Percentiles rank a stretch among this genome's conserved stretches.
Conservation (phyloP, 1,140 invertebrate species). For the Helicoverpa armigera region DNA sequence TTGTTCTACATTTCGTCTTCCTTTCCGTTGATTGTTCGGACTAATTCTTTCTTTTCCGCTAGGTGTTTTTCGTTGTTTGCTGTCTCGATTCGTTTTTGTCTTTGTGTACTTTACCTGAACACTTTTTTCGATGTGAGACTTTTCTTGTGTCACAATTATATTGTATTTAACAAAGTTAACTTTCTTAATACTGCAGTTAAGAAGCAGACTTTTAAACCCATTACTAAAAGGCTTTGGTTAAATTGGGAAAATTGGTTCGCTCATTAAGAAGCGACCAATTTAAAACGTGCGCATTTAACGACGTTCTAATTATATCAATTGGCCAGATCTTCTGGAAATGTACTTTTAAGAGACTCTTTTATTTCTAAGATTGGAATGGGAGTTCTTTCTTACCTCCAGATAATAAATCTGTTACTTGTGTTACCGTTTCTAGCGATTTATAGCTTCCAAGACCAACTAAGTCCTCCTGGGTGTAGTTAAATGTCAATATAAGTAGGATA, state of each 20-base stretch:
- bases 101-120: background rate
- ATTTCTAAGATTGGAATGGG: conserved; percentile 17
- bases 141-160: too few relatives aligned
- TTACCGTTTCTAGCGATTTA: conserved; percentile 29
- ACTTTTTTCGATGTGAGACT: too few relatives aligned
- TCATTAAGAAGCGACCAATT: conserved; percentile 23
- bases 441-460: conserved; percentile 8
- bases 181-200: too few relatives aligned
- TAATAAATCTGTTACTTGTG: conserved; percentile 32
- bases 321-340: background rate
- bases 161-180: too few relatives aligned
- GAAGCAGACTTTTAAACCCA: too few relatives aligned
- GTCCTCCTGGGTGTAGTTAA: conserved; percentile 28
- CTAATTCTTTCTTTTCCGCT: conserved; percentile 6
- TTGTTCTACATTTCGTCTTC: background rate
- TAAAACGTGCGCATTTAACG: conserved; percentile 11
- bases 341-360: background rate
- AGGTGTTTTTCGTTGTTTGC: background rate
- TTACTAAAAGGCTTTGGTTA: background rate
- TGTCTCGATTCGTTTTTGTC: background rate
- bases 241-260: conserved; percentile 1
- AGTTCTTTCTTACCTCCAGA: background rate
- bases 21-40: background rate
- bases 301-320: conserved; percentile 16
- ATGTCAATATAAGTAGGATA: conserved; percentile 18